Conservation (phyloP, 1,140 invertebrate species). For the Drosophila athabasca region DNA sequence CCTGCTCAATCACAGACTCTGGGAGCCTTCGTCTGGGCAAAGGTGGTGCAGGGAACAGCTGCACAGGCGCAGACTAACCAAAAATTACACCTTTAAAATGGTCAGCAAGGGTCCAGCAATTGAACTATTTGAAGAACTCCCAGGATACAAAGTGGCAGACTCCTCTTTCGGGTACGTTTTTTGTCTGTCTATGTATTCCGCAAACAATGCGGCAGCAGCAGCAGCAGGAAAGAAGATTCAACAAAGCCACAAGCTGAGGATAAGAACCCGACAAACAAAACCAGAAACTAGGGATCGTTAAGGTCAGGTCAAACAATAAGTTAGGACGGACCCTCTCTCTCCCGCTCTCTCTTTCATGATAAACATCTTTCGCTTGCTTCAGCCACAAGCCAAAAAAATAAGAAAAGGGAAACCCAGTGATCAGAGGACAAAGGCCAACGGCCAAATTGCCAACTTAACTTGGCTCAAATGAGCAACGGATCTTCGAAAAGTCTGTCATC, state of each 20-base stretch:
- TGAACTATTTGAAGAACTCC: slow-evolving; percentile 53
- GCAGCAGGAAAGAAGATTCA: slow-evolving; percentile 28
- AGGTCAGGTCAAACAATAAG: slow-evolving; percentile 47
- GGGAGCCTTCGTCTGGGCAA: slow-evolving; percentile 10
- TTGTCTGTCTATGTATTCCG: slow-evolving; percentile 27
- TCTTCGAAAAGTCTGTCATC: slow-evolving; percentile 11
- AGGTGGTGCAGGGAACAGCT: slow-evolving; percentile 38
- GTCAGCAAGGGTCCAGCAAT: slow-evolving; percentile 57
- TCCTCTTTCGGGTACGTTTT: slow-evolving; percentile 22
- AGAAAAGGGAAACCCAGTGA: background rate
- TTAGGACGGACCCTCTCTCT: slow-evolving; percentile 16
- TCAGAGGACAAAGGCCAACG: slow-evolving; percentile 22
- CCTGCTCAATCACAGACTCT: slow-evolving; percentile 13
- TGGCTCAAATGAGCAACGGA: slow-evolving; percentile 59
- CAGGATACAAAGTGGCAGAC: slow-evolving; percentile 57
- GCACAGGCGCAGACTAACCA: slow-evolving; percentile 29
- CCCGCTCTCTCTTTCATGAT: slow-evolving; percentile 36
- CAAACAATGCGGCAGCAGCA: slow-evolving; percentile 44
- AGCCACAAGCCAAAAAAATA: slow-evolving; percentile 64
- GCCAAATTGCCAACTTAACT: slow-evolving; percentile 62
- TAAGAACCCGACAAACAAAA: slow-evolving; percentile 60
- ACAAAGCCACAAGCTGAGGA: slow-evolving; percentile 78
- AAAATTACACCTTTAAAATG: slow-evolving; percentile 78
- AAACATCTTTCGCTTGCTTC: slow-evolving; percentile 68
- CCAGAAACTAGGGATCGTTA: slow-evolving; percentile 51